Conservation (phyloP, 92 coral and sea anemone genomes). For the Zoanthus sociatus region DNA sequence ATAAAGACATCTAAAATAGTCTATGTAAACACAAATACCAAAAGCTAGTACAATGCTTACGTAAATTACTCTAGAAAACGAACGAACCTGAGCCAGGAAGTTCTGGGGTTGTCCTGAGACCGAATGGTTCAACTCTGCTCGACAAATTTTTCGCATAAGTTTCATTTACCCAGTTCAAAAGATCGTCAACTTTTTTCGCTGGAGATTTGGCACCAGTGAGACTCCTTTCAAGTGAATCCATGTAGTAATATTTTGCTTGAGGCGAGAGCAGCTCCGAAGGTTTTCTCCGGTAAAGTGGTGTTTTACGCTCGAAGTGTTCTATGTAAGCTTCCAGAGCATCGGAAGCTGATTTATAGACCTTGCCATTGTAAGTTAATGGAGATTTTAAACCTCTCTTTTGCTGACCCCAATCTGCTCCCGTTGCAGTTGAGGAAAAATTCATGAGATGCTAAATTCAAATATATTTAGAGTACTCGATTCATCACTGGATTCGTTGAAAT, state of each 20-base stretch:
- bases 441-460: slow-evolving; percentile 87
- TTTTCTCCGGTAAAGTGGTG: slow-evolving; percentile 67
- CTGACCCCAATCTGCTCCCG: slow-evolving; percentile 58
- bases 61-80: background rate
- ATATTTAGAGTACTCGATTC: slow-evolving; percentile 35
- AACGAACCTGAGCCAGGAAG: slow-evolving; percentile 71
- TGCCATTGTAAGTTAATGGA: slow-evolving; percentile 54
- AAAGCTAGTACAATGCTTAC: background rate
- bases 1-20: background rate
- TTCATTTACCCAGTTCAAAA: slow-evolving; percentile 90
- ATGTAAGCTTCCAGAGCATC: slow-evolving; percentile 95
- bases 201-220: slow-evolving; percentile 77
- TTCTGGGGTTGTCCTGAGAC: slow-evolving; percentile 62
- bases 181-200: slow-evolving; percentile 84
- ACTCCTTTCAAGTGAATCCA: slow-evolving; percentile 86
- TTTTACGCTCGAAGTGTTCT: slow-evolving; percentile 79
- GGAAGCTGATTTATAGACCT: slow-evolving; percentile 79
- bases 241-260: slow-evolving; percentile 85
- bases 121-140: slow-evolving; percentile 84
- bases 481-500: slow-evolving; percentile 73
- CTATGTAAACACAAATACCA: background rate
- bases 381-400: slow-evolving; percentile 44
- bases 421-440: slow-evolving; percentile 74
- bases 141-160: slow-evolving; percentile 85
- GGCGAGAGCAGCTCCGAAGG: slow-evolving; percentile 90